These are phyloP conservation scores for Brachirus orientalis DNA, from an alignment of 2,113 vertebrate species.

Conservation along the genomic window DNA sequence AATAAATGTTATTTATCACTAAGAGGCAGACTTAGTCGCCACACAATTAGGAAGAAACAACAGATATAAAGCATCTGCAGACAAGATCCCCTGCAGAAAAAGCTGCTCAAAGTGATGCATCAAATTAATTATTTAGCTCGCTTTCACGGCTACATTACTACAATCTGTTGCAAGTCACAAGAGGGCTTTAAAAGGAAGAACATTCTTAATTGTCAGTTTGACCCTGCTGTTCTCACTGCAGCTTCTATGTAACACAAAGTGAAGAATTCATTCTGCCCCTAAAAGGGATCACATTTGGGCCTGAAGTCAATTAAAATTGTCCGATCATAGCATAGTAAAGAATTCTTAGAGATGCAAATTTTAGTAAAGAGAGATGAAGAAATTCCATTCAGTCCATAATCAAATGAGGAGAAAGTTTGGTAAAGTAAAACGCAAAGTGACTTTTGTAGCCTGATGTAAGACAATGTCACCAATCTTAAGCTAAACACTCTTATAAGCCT, in stretches of 20 bases:
- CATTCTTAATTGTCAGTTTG: constrained; percentile 65
- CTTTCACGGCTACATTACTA: constrained; percentile 41
- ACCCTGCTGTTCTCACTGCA: constrained; percentile 42
- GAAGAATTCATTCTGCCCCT: constrained; percentile 34
- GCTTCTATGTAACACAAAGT: constrained; percentile 18
- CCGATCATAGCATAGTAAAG: constrained; percentile 22
- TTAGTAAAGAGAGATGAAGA: constrained; percentile 7
- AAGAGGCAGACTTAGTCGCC: constrained; percentile 17
- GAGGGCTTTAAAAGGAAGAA: constrained; percentile 50
- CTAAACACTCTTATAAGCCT: neutral
- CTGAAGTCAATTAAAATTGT: constrained; percentile 42
- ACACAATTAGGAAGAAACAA: constrained; percentile 37
- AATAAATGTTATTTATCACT: constrained; percentile 36
- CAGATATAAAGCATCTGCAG: constrained; percentile 23
- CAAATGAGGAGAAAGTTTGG: neutral
- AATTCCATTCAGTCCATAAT: constrained; percentile 7
- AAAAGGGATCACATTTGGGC: constrained; percentile 22
- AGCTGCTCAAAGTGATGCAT: constrained; percentile 17
- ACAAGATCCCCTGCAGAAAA: constrained; percentile 41
- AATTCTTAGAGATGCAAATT: constrained; percentile 14
- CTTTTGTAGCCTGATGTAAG: neutral
- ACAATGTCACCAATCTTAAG: too few species aligned
- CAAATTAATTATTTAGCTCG: constrained; percentile 54
- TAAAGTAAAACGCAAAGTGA: constrained; percentile 4
- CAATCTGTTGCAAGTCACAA: constrained; percentile 57